These are phyloP conservation scores for Agonum fuliginosum DNA, from an alignment of 2,888 invertebrate genomes.

Conservation along the genomic window DNA sequence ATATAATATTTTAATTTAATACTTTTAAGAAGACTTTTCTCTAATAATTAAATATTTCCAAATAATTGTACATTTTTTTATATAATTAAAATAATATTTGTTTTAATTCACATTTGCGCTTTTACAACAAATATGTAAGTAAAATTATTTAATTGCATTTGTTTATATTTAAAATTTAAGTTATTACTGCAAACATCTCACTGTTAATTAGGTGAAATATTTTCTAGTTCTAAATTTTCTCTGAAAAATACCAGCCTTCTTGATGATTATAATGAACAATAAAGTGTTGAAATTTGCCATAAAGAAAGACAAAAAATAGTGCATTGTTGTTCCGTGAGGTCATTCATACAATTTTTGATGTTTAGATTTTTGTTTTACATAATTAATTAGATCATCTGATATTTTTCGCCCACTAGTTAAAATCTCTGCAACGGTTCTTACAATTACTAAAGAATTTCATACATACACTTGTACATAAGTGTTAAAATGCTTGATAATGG, in stretches of 20 bases:
- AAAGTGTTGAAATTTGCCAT: neutral
- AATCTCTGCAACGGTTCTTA: neutral
- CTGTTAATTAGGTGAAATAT: neutral
- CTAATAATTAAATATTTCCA: neutral
- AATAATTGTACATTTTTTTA: neutral
- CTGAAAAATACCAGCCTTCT: neutral
- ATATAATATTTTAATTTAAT: too few relatives aligned
- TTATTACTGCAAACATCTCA: neutral
- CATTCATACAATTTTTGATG: neutral
- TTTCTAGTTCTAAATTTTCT: neutral
- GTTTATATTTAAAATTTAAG: neutral
- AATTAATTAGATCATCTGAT: neutral
- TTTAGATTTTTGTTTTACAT: neutral
- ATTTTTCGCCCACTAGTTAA: neutral
- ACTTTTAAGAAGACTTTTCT: too few relatives aligned
- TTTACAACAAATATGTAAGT: too few relatives aligned
- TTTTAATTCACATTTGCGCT: too few relatives aligned
- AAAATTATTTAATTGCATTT: neutral
- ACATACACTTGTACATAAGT: neutral
- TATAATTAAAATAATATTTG: too few relatives aligned
- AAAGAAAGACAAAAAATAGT: neutral
- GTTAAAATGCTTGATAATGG: neutral
- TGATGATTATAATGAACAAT: neutral
- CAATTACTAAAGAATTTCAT: neutral
- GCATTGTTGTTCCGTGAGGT: neutral